Conservation (phyloP, 2,888 invertebrate species). For the Phalangium opilio region DNA sequence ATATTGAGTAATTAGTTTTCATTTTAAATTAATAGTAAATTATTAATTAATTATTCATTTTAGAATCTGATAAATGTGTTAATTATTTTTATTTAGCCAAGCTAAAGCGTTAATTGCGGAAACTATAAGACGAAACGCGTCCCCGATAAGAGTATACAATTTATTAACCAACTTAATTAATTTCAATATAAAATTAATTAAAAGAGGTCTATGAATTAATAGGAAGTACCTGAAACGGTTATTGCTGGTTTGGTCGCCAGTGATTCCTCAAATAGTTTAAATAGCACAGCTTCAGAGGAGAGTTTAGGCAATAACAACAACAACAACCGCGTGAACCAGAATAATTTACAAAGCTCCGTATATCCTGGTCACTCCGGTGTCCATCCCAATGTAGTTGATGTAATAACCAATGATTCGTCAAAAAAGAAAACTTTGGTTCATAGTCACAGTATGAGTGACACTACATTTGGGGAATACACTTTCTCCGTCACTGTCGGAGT, state of each 20-base stretch:
- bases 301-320: background rate
- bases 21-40: no score
- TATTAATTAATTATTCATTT: no score
- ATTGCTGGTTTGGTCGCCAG: constrained; percentile 3
- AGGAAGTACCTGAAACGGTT: background rate
- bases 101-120: constrained; percentile 88
- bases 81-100: constrained; percentile 41
- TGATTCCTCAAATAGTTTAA: constrained; percentile 6
- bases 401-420: background rate
- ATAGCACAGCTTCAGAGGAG: constrained; percentile 7
- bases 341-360: no score
- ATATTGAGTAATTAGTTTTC: constrained; percentile 56
- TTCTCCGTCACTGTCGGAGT: constrained; percentile 65
- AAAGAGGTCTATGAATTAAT: no score
- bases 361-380: background rate
- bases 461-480: constrained; percentile 48
- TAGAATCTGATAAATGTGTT: background rate
- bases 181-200: no score
- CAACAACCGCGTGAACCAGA: no score
- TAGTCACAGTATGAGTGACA: constrained; percentile 21
- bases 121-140: constrained; percentile 85
- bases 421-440: constrained; percentile 14
- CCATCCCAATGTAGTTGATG: background rate
- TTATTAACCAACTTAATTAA: no score
- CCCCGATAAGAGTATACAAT: constrained; percentile 45